Evolutionary conservation across 2,888 invertebrate species (phyloP).

Genomic region (Drosophila mimetica): DNA sequence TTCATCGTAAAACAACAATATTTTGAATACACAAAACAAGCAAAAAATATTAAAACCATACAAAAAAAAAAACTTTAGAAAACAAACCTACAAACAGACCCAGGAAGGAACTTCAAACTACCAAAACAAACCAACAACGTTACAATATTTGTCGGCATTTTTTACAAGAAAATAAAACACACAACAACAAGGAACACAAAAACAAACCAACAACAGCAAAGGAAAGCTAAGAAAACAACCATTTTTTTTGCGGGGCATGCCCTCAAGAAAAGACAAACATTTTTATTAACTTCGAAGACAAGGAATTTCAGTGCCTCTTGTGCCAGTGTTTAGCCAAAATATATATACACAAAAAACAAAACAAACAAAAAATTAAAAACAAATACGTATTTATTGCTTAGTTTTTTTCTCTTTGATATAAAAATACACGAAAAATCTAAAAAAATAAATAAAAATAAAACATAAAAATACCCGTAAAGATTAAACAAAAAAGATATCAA

Average conservation of each 20-base stretch:
- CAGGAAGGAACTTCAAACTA: constrained; percentile 51
- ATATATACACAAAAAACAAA: constrained; percentile 69
- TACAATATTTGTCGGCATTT: constrained; percentile 73
- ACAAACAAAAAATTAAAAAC: constrained; percentile 30
- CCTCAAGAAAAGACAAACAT: constrained; percentile 56
- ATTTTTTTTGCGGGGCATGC: constrained; percentile 39
- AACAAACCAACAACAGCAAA: constrained; percentile 31
- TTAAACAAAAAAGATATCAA: constrained; percentile 23
- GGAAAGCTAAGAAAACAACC: constrained; percentile 29
- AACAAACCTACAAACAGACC: constrained; percentile 40
- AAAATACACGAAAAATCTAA: constrained; percentile 33
- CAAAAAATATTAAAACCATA: constrained; percentile 8
- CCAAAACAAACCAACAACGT: constrained; percentile 51
- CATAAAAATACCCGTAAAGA: constrained; percentile 28
- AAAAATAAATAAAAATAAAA: constrained; percentile 54
- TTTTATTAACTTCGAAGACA: constrained; percentile 78
- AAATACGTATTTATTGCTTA: constrained; percentile 81
- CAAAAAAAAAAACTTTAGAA: constrained; percentile 10
- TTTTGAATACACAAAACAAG: constrained; percentile 35
- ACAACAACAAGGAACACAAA: constrained; percentile 35
- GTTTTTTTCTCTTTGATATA: constrained; percentile 77
- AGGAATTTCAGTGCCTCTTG: constrained; percentile 81
- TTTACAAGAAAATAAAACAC: constrained; percentile 49
- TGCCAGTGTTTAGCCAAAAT: constrained; percentile 82
- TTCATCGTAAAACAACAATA: constrained; percentile 63